Evolutionary conservation across 2,888 invertebrate genomes (phyloP).

Genomic region (Sinodicranocentrus sp.): DNA sequence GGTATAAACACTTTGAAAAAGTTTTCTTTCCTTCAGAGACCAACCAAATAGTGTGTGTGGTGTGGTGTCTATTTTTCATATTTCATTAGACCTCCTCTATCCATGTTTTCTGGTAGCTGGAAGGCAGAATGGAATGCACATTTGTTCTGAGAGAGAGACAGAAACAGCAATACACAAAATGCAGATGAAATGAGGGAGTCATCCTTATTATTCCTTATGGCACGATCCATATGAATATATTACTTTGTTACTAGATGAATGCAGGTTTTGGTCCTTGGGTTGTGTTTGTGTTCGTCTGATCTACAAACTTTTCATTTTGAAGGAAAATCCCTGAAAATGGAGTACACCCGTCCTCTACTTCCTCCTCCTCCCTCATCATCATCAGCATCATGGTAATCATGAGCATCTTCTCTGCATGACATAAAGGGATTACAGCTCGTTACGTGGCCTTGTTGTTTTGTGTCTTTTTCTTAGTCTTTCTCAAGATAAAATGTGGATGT

Average conservation of each 20-base stretch:
- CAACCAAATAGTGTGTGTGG: not conserved
- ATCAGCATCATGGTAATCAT: slow-evolving; percentile 30
- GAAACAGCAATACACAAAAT: not conserved
- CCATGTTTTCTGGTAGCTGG: not conserved
- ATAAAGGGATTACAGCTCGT: slow-evolving; percentile 52
- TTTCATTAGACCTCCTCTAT: slow-evolving; percentile 43
- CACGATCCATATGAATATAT: too few relatives aligned
- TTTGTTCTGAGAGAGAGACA: not conserved
- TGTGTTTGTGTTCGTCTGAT: not conserved
- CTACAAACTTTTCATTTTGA: slow-evolving; percentile 3
- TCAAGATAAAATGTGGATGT: not conserved
- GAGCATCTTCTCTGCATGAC: slow-evolving; percentile 37
- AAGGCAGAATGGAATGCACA: not conserved
- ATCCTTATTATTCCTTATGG: too few relatives aligned
- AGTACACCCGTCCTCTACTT: slow-evolving; percentile 11
- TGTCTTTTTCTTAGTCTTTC: not conserved
- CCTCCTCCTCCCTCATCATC: slow-evolving; percentile 24
- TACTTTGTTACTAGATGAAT: too few relatives aligned
- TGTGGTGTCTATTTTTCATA: slow-evolving; percentile 45
- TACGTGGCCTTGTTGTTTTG: slow-evolving; percentile 22
- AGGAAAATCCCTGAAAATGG: not conserved
- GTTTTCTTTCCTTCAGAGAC: not conserved
- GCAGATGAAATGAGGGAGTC: not conserved
- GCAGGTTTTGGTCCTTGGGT: too few relatives aligned
- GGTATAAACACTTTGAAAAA: not conserved